Conservation (phyloP, 2,113 vertebrate genomes). For the Chascanopsetta lugubris region DNA sequence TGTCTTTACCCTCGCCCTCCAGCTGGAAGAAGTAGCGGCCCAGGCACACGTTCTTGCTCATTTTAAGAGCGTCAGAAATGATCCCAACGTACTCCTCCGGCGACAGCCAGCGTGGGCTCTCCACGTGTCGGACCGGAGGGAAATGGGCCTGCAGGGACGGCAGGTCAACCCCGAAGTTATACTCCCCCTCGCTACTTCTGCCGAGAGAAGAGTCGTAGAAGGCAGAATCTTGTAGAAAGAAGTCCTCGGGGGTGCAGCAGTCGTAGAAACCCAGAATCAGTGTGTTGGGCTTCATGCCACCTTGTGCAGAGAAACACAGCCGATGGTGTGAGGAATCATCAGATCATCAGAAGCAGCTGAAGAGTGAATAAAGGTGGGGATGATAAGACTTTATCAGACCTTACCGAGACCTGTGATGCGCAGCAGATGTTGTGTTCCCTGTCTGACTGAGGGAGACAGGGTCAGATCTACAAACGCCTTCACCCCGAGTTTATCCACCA, state of each 20-base stretch:
- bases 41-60: conserved; percentile 92
- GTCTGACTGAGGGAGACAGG: conserved; percentile 84
- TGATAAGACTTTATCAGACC: not conserved
- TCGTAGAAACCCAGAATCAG: conserved; percentile 92
- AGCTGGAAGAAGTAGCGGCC: conserved; percentile 85
- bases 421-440: conserved; percentile 89
- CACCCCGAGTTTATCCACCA: conserved; percentile 89
- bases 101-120: conserved; percentile 81
- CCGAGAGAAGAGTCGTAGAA: conserved; percentile 76
- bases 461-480: conserved; percentile 93
- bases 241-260: conserved; percentile 86
- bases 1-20: conserved; percentile 69
- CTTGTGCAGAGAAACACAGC: conserved; percentile 63
- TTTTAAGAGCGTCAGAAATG: conserved; percentile 89
- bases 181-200: conserved; percentile 68
- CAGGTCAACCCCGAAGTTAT: conserved; percentile 85
- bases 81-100: conserved; percentile 89
- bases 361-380: not conserved
- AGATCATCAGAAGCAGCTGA: not conserved
- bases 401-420: conserved; percentile 90
- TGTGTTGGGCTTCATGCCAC: conserved; percentile 94
- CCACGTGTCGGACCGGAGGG: conserved; percentile 83
- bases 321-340: not conserved
- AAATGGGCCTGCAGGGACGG: conserved; percentile 88
- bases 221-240: conserved; percentile 86